phyloP scores from a whole-genome alignment of 2,797 vertebrate genomes.

The Bufotes viridis region DNA sequence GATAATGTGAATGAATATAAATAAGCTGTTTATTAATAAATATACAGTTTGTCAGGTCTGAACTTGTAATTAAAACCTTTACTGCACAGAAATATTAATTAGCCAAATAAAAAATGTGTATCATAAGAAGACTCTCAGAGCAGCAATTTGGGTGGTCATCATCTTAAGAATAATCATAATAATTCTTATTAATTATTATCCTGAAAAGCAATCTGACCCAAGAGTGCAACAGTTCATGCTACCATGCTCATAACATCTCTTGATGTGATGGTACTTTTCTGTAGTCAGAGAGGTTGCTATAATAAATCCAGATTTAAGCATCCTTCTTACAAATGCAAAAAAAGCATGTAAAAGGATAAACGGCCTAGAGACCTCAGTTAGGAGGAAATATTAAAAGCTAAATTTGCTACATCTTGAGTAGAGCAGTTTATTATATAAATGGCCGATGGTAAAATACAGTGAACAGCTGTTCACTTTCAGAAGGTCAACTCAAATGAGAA shows the following conservation, averaged over 20 bases:
- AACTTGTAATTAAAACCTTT: conserved; percentile 38
- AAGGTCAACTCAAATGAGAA: neutral
- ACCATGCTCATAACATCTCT: conserved; percentile 9
- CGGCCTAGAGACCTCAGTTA: neutral
- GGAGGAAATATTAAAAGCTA: neutral
- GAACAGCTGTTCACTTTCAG: too few relatives aligned
- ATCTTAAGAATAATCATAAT: conserved; percentile 33
- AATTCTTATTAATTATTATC: conserved; percentile 45
- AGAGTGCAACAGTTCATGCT: conserved; percentile 35
- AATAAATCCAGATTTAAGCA: neutral
- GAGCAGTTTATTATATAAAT: too few relatives aligned
- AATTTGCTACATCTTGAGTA: neutral
- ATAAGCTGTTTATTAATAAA: conserved; percentile 1
- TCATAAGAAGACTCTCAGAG: conserved; percentile 25
- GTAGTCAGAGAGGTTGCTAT: neutral
- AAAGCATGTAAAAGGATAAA: neutral
- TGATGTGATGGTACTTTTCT: conserved; percentile 6
- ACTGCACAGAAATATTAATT: conserved; percentile 39
- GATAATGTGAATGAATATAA: neutral
- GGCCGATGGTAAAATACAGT: neutral
- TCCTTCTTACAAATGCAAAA: neutral
- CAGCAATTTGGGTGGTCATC: conserved; percentile 29
- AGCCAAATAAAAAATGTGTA: conserved; percentile 28
- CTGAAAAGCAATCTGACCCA: conserved; percentile 49
- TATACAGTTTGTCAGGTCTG: neutral